phyloP scores from a whole-genome alignment of 64 coral and sea anemone genomes.

The Exaiptasia diaphana region DNA sequence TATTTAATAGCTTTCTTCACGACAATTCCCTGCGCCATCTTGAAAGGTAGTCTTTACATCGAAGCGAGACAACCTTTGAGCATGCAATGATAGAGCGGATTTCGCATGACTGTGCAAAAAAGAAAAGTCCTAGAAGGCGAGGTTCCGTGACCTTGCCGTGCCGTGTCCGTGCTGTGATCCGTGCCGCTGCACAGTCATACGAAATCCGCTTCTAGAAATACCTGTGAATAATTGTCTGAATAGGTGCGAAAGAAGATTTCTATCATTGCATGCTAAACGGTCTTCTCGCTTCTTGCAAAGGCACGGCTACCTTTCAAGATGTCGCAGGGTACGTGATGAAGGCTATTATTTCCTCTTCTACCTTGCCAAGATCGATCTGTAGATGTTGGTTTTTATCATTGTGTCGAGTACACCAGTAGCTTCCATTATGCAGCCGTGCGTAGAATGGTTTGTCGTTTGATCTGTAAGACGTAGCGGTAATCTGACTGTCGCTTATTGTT shows the following conservation, averaged over 20 bases:
- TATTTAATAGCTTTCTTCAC: too few relatives aligned
- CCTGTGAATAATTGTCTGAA: neutral
- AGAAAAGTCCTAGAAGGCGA: too few relatives aligned
- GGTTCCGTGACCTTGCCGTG: too few relatives aligned
- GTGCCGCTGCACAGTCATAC: neutral
- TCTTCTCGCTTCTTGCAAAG: neutral
- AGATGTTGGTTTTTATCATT: constrained; percentile 50
- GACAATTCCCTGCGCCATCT: too few relatives aligned
- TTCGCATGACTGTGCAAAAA: too few relatives aligned
- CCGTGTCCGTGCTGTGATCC: too few relatives aligned
- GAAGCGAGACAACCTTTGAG: too few relatives aligned
- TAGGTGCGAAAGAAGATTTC: neutral
- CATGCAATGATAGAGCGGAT: too few relatives aligned
- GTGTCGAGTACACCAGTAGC: constrained; percentile 39
- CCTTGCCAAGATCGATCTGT: constrained; percentile 56
- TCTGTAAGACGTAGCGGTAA: constrained; percentile 30
- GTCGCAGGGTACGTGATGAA: neutral
- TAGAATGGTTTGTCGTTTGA: neutral
- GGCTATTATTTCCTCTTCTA: neutral
- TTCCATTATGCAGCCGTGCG: constrained; percentile 19
- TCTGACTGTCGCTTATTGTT: constrained; percentile 31
- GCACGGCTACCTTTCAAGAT: neutral
- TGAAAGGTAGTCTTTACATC: too few relatives aligned
- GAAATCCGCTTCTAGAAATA: neutral
- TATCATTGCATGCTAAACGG: neutral